Conservation (phyloP, 30 jellyfish, hydroid and myxozoan species). For the Catostylus mosaicus region DNA sequence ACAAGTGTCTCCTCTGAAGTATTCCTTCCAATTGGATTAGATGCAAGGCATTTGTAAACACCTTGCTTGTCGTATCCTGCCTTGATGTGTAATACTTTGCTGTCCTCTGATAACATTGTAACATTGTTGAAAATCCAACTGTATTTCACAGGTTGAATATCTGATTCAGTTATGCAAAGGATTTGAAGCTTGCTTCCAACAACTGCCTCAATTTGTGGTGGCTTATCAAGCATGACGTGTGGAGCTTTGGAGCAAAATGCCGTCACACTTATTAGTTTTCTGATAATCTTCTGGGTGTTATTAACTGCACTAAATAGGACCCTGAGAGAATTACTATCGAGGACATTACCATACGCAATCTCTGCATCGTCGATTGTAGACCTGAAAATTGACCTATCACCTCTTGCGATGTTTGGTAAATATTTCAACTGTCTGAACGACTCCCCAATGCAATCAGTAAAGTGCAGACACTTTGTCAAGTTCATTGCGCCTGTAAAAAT, state of each 20-base stretch:
- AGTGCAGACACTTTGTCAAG: conserved; percentile 61
- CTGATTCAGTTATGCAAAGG: conserved; percentile 31
- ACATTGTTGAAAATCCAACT: conserved; percentile 49
- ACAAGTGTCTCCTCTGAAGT: conserved; percentile 51
- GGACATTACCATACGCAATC: background rate
- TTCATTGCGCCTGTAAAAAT: conserved; percentile 55
- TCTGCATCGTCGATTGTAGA: conserved; percentile 6
- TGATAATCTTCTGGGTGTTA: background rate
- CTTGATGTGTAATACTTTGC: background rate
- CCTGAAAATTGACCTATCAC: background rate
- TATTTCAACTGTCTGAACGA: conserved; percentile 41
- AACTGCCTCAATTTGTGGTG: background rate
- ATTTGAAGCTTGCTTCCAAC: conserved; percentile 5
- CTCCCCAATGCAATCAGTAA: conserved; percentile 63
- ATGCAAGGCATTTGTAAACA: conserved; percentile 54
- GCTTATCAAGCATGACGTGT: conserved; percentile 16
- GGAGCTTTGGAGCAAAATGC: conserved; percentile 60
- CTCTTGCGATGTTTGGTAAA: conserved; percentile 39
- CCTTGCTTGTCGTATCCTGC: conserved; percentile 51
- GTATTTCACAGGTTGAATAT: conserved; percentile 37
- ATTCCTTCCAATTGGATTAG: conserved; percentile 33
- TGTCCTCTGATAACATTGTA: conserved; percentile 28
- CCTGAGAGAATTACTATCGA: background rate
- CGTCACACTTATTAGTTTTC: background rate
- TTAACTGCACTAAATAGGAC: background rate